These are phyloP conservation scores for Epinephelus cyanopodus DNA, from an alignment of 2,113 vertebrate species.

Conservation along the genomic window DNA sequence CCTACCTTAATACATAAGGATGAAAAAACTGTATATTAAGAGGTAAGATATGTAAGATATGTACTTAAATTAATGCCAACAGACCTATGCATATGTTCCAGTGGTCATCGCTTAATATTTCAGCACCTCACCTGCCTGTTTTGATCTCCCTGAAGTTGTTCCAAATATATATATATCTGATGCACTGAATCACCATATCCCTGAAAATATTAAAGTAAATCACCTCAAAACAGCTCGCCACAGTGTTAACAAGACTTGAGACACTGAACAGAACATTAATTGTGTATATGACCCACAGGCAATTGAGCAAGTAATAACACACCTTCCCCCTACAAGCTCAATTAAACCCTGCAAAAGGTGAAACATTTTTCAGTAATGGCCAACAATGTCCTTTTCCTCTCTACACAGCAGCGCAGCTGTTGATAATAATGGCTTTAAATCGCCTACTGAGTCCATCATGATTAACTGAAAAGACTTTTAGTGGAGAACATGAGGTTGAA, in stretches of 20 bases:
- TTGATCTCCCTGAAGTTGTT: neutral
- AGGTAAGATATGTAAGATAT: neutral
- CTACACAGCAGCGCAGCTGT: neutral
- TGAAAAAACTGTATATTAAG: neutral
- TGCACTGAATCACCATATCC: constrained; percentile 1
- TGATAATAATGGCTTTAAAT: constrained; percentile 37
- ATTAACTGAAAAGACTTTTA: constrained; percentile 34
- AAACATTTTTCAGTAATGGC: constrained; percentile 38
- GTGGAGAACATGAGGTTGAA: neutral
- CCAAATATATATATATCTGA: neutral
- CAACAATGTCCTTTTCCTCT: constrained; percentile 12
- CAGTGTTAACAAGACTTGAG: constrained; percentile 17
- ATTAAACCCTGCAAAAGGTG: constrained; percentile 63
- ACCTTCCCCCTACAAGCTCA: constrained; percentile 65
- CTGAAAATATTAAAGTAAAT: neutral
- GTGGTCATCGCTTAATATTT: constrained; percentile 1
- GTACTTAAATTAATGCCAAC: neutral
- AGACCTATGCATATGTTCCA: neutral
- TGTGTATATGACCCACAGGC: constrained; percentile 51
- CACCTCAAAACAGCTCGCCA: neutral
- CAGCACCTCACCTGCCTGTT: neutral
- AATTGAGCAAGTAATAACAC: constrained; percentile 61
- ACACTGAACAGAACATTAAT: constrained; percentile 51
- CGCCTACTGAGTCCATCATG: neutral
- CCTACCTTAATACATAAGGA: neutral